Percentiles rank a stretch among this genome's conserved stretches.
Evolutionary conservation across 2,113 vertebrate species (phyloP).

Genomic region (Petroica traversi): DNA sequence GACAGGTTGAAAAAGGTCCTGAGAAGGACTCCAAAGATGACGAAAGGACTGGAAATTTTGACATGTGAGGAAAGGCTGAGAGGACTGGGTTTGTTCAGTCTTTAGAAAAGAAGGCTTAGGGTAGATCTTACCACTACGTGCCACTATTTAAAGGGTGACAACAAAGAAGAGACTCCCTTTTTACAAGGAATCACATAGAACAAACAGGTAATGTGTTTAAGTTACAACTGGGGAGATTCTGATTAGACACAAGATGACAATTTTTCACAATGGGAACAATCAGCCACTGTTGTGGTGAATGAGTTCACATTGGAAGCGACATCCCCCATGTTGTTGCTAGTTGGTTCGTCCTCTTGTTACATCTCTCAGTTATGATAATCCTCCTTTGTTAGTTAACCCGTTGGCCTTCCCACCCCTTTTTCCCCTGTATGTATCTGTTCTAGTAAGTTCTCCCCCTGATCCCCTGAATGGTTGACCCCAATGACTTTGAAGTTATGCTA

Average conservation of each 20-base stretch:
- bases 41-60: not conserved
- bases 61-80: not conserved
- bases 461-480: too few relatives aligned
- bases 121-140: not conserved
- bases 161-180: not conserved
- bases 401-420: too few relatives aligned
- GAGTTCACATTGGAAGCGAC: too few relatives aligned
- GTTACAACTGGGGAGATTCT: not conserved
- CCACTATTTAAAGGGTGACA: not conserved
- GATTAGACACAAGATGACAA: not conserved
- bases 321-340: too few relatives aligned
- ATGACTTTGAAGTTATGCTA: too few relatives aligned
- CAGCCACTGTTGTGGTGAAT: too few relatives aligned
- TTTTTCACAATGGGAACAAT: not conserved
- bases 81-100: not conserved
- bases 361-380: too few relatives aligned
- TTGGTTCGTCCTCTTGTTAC: too few relatives aligned
- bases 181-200: not conserved
- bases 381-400: too few relatives aligned
- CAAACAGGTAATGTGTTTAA: accelerated
- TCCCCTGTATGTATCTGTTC: too few relatives aligned
- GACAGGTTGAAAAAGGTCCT: not conserved
- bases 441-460: too few relatives aligned
- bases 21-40: not conserved
- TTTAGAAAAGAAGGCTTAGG: not conserved